phyloP scores from a whole-genome alignment of 1,140 invertebrate genomes.

The Protaetia brevitarsis region DNA sequence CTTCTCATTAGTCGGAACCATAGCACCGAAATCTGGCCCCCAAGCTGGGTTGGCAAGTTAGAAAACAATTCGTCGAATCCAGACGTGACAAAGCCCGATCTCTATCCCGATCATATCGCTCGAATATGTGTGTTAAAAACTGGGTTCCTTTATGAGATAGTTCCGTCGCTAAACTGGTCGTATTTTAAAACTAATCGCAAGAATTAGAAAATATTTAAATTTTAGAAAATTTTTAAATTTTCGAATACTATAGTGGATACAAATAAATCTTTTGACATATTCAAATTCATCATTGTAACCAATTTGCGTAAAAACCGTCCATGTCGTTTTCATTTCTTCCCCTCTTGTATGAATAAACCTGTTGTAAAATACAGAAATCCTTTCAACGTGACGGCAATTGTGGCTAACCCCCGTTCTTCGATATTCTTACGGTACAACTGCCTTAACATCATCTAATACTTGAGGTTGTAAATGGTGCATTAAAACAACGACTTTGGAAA shows the following conservation, averaged over 20 bases:
- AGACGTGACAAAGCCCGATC: conserved; percentile 85
- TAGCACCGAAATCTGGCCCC: conserved; percentile 73
- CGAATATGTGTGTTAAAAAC: conserved; percentile 87
- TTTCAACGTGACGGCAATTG: conserved; percentile 88
- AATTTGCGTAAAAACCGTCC: conserved; percentile 98
- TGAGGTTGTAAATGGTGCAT: conserved; percentile 91
- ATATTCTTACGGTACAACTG: conserved; percentile 89
- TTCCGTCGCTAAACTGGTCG: conserved; percentile 84
- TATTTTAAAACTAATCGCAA: conserved; percentile 71
- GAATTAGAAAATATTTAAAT: too few relatives aligned
- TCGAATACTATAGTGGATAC: conserved; percentile 69
- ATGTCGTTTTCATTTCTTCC: conserved; percentile 99
- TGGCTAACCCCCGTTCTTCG: conserved; percentile 84
- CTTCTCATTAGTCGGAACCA: conserved; percentile 76
- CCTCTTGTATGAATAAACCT: conserved; percentile 96
- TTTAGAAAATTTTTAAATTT: too few relatives aligned
- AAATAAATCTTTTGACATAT: conserved; percentile 89
- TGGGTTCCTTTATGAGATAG: conserved; percentile 89
- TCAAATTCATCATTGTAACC: conserved; percentile 94
- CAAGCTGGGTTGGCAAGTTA: conserved; percentile 86
- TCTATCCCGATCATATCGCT: conserved; percentile 88
- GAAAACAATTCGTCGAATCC: conserved; percentile 91
- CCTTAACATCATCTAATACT: conserved; percentile 95
- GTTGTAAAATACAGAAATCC: conserved; percentile 96
- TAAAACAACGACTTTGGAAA: conserved; percentile 96